A percentile compares a stretch with the other conserved stretches of the same genome.
These are phyloP conservation scores for Eristalis pertinax DNA, from an alignment of 2,888 invertebrate genomes.

Conservation along the genomic window DNA sequence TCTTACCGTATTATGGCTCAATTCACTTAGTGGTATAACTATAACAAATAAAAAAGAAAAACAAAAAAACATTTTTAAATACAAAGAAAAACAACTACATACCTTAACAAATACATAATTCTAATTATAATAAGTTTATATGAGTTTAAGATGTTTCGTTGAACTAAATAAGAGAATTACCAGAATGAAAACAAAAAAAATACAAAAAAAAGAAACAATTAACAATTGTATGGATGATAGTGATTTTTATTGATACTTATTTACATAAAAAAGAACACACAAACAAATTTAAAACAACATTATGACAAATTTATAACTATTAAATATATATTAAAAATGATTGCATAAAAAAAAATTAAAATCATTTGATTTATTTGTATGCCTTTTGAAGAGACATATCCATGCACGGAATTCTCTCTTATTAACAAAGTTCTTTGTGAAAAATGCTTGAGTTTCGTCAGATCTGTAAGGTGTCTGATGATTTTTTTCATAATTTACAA, in stretches of 20 bases:
- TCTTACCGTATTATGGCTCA: constrained; percentile 18
- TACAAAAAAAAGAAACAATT: neutral
- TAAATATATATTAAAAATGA: constrained; percentile 31
- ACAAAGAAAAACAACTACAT: neutral
- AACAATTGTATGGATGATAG: constrained; percentile 17
- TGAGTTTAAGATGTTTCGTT: constrained; percentile 34
- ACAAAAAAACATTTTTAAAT: neutral
- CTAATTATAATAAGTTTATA: constrained; percentile 39
- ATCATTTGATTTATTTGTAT: neutral
- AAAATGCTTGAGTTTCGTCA: no score
- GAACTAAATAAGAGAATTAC: constrained; percentile 3
- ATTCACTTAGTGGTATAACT: constrained; percentile 7
- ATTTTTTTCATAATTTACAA: no score
- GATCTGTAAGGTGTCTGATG: no score
- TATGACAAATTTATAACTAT: constrained; percentile 36
- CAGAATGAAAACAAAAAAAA: neutral
- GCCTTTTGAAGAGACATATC: neutral
- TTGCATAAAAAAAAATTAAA: constrained; percentile 16
- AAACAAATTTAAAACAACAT: neutral
- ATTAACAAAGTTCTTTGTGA: no score
- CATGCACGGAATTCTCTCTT: neutral
- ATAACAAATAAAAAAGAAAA: constrained; percentile 19
- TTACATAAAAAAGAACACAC: constrained; percentile 30
- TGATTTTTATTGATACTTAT: constrained; percentile 40
- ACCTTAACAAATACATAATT: constrained; percentile 1